Percentiles rank a stretch among this genome's conserved stretches.
These are phyloP conservation scores for Puntigrus tetrazona DNA, from an alignment of 2,113 vertebrate genomes.

Conservation along the genomic window DNA sequence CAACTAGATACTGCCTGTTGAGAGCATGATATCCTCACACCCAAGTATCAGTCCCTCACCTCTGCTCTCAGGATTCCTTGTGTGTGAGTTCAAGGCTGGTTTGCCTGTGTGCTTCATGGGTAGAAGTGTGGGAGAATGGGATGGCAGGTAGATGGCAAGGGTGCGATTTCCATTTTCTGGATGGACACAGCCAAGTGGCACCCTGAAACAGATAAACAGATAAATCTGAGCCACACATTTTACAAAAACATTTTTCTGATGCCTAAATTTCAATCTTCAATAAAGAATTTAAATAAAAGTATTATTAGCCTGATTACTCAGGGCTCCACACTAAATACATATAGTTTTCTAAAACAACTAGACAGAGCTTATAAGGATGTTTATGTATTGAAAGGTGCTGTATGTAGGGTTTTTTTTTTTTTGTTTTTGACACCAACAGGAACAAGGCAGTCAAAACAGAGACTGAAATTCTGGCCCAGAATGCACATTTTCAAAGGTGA, in stretches of 20 bases:
- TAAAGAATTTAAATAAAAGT: not conserved
- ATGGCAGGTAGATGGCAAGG: conserved; percentile 40
- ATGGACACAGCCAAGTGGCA: conserved; percentile 64
- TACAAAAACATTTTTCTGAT: not conserved
- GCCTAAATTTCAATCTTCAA: not conserved
- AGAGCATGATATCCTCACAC: not conserved
- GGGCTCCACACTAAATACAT: not conserved
- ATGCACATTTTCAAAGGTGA: no score
- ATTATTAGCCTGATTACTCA: not conserved
- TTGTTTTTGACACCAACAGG: no score
- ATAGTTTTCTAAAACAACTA: not conserved
- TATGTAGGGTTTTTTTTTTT: no score
- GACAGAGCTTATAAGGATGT: no score
- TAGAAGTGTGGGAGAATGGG: not conserved
- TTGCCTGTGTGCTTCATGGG: not conserved
- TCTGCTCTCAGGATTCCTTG: not conserved
- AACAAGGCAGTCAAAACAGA: no score
- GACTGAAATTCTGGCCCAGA: no score
- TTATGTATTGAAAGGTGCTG: no score
- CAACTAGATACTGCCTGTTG: not conserved
- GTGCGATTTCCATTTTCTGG: conserved; percentile 43
- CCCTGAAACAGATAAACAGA: conserved; percentile 35
- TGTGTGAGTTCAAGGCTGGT: not conserved
- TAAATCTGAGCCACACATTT: not conserved
- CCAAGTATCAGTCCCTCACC: conserved; percentile 9